Percentiles rank a stretch among this genome's conserved stretches.
Conservation (phyloP, 2,113 vertebrate species). For the Halichoeres trimaculatus region DNA sequence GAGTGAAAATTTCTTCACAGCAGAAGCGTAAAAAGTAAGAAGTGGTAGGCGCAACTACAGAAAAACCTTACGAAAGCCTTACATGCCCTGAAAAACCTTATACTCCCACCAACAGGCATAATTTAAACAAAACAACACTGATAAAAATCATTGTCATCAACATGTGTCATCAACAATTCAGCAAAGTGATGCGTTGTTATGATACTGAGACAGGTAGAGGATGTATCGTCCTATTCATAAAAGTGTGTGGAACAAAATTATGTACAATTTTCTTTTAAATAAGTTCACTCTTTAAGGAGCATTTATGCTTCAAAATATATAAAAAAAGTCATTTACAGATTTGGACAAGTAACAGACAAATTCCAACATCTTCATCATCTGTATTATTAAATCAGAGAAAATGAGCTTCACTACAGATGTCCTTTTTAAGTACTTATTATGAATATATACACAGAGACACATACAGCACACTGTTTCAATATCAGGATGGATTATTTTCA, state of each 20-base stretch:
- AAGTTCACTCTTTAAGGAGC: constrained; percentile 20
- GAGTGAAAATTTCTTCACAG: not conserved
- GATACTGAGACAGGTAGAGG: no score
- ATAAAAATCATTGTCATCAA: not conserved
- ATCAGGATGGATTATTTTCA: constrained; percentile 62
- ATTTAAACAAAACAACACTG: not conserved
- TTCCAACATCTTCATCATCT: constrained; percentile 15
- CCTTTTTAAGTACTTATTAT: not conserved
- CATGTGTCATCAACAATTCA: no score
- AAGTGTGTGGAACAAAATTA: constrained; percentile 3
- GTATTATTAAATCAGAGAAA: constrained; percentile 8
- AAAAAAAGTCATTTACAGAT: constrained; percentile 26
- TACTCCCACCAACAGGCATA: not conserved
- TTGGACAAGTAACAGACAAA: constrained; percentile 18
- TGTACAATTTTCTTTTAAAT: constrained; percentile 49
- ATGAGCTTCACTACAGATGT: not conserved
- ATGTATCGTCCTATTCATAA: no score
- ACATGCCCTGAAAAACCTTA: not conserved
- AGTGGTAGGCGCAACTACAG: not conserved
- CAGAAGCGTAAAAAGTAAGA: not conserved
- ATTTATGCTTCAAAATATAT: not conserved
- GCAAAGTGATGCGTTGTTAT: not conserved
- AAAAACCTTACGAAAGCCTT: not conserved
- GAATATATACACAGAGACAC: constrained; percentile 18
- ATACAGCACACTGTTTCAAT: not conserved